Percentiles rank a stretch among this genome's conserved stretches.
Evolutionary conservation across 2,888 invertebrate species (phyloP).

Genomic region (Limenitis camilla): DNA sequence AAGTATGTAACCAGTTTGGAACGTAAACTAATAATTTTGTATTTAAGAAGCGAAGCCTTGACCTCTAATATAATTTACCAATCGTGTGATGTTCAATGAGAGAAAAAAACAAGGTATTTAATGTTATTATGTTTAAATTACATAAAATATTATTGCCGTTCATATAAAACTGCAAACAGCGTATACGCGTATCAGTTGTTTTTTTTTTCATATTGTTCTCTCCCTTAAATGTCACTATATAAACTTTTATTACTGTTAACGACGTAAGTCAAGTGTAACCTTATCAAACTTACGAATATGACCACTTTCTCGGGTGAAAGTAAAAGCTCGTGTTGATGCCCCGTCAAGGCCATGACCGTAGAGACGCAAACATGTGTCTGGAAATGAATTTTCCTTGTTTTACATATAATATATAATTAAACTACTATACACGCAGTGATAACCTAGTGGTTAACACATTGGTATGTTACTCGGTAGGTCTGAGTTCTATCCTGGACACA

Average conservation of each 20-base stretch:
- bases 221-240: no score
- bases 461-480: no score
- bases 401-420: slow-evolving; percentile 4
- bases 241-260: no score
- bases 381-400: slow-evolving; percentile 18
- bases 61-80: slow-evolving; percentile 6
- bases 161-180: no score
- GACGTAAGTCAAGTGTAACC: no score
- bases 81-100: slow-evolving; percentile 1
- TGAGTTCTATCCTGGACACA: no score
- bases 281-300: not conserved
- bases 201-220: no score
- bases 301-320: slow-evolving; percentile 25
- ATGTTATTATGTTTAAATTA: not conserved
- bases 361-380: slow-evolving; percentile 17
- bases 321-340: slow-evolving; percentile 32
- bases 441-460: no score
- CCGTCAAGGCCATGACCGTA: slow-evolving; percentile 36
- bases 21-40: not conserved
- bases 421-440: no score
- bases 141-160: not conserved
- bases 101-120: not conserved
- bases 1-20: not conserved
- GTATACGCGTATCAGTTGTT: no score
- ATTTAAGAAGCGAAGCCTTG: slow-evolving; percentile 3